phyloP scores from a whole-genome alignment of 2,888 invertebrate species.

The Dynastes grantii region DNA sequence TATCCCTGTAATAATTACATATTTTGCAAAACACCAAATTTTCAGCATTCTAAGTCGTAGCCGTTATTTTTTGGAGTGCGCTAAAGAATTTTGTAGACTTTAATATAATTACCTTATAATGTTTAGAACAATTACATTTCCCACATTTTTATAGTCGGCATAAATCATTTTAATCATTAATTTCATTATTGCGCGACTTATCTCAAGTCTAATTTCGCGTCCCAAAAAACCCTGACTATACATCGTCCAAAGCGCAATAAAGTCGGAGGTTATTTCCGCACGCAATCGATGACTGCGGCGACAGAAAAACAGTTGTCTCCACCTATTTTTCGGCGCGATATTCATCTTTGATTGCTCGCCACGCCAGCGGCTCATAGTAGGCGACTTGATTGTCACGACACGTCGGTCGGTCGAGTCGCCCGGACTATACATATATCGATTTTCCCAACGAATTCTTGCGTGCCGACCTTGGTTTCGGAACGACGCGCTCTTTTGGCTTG shows the following conservation, averaged over 20 bases:
- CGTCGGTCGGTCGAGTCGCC: slow-evolving; percentile 1
- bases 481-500: neutral
- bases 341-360: slow-evolving; percentile 20
- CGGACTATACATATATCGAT: slow-evolving; percentile 7
- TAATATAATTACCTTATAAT: too few relatives aligned
- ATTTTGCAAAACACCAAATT: too few relatives aligned
- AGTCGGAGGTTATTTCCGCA: slow-evolving; percentile 21
- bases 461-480: slow-evolving; percentile 22
- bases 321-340: slow-evolving; percentile 16
- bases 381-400: slow-evolving; percentile 17
- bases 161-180: too few relatives aligned
- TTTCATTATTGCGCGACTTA: too few relatives aligned
- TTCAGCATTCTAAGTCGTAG: too few relatives aligned
- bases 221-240: too few relatives aligned
- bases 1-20: too few relatives aligned
- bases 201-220: too few relatives aligned
- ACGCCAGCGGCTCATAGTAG: neutral
- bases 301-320: slow-evolving; percentile 31
- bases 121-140: too few relatives aligned
- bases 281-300: slow-evolving; percentile 27
- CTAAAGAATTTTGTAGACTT: too few relatives aligned
- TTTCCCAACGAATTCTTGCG: slow-evolving; percentile 17
- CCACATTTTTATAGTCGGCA: too few relatives aligned
- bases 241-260: neutral
- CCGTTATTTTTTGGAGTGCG: too few relatives aligned